phyloP scores from a whole-genome alignment of 2,888 invertebrate species.

The Acrocyrtus sp. region DNA sequence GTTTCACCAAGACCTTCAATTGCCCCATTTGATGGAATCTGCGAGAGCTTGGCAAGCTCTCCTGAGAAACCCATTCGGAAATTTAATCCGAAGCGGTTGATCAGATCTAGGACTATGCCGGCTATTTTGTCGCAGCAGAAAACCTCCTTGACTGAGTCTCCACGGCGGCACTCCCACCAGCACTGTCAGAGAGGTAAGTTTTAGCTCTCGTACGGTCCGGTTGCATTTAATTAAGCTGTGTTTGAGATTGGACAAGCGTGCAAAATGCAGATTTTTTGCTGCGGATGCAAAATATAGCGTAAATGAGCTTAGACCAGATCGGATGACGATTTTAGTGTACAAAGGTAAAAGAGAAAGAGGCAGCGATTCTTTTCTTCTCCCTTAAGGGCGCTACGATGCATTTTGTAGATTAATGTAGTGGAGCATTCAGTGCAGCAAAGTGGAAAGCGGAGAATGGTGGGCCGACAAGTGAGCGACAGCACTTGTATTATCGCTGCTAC shows the following conservation, averaged over 20 bases:
- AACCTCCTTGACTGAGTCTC: constrained; percentile 24
- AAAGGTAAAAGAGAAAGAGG: background rate
- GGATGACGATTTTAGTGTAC: background rate
- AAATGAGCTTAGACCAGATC: background rate
- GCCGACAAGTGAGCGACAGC: background rate
- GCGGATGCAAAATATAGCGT: background rate
- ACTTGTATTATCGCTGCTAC: background rate
- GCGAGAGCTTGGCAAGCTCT: constrained; percentile 40
- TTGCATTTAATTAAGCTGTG: background rate
- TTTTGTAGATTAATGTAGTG: background rate
- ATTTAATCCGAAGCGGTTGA: constrained; percentile 75
- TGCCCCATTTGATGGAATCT: constrained; percentile 37
- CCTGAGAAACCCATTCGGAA: constrained; percentile 48
- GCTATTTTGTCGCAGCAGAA: constrained; percentile 77
- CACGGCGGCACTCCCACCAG: constrained; percentile 40
- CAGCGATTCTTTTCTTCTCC: background rate
- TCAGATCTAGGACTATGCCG: constrained; percentile 86
- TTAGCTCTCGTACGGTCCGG: background rate
- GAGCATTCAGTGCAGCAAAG: no score
- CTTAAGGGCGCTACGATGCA: background rate
- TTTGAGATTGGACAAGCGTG: no score
- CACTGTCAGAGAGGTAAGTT: constrained; percentile 29
- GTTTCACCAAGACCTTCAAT: constrained; percentile 48
- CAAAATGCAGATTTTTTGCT: no score
- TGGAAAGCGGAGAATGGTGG: no score